phyloP scores from a whole-genome alignment of 1,140 invertebrate genomes.

The Chironomus tepperi region DNA sequence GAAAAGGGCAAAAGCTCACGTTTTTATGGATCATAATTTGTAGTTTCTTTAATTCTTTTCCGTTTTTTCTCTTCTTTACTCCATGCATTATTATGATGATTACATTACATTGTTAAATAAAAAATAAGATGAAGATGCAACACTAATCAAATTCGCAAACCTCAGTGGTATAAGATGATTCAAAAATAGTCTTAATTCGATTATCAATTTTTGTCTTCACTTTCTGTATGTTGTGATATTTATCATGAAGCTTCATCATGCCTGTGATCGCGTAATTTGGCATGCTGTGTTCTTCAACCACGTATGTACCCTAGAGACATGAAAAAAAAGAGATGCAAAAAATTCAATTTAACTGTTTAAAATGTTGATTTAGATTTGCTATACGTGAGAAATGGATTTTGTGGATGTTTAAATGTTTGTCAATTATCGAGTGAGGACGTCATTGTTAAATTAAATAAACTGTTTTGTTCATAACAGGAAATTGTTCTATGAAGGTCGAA shows the following conservation, averaged over 20 bases:
- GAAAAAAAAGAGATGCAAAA: background rate
- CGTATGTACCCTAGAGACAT: background rate
- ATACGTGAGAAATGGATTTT: background rate
- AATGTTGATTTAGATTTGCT: background rate
- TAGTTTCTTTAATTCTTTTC: conserved; percentile 9
- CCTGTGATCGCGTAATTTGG: background rate
- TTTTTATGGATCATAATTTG: conserved; percentile 2
- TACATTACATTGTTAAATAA: no score
- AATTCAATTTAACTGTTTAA: background rate
- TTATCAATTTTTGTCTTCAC: background rate
- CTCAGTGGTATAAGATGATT: conserved; percentile 4
- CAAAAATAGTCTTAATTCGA: background rate
- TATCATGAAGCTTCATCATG: background rate
- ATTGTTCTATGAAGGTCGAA: no score
- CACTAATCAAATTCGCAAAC: conserved; percentile 31
- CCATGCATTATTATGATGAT: background rate
- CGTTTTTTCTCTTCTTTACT: background rate
- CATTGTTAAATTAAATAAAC: no score
- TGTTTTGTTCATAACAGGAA: no score
- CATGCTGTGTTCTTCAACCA: background rate
- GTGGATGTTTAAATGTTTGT: no score
- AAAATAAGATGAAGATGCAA: background rate
- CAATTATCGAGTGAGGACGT: no score
- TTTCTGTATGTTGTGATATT: background rate
- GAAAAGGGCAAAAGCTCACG: background rate